Base-by-base conservation (phyloP, 2,797 vertebrate species). In the Pseudochromis fuscus region DNA sequence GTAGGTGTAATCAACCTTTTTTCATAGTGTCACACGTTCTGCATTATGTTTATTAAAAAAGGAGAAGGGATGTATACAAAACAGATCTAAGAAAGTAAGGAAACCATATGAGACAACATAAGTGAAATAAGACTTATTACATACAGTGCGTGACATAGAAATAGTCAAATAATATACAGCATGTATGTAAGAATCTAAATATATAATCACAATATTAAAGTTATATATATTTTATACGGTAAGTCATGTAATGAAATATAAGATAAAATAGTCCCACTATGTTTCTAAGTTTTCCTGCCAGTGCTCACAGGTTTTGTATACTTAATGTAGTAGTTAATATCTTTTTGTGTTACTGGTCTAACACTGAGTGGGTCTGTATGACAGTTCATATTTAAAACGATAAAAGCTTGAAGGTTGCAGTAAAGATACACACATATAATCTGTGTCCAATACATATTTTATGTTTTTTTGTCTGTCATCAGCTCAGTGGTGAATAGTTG, bases 1-100 rank as follows among this genome's bases (percentile, higher is more conserved):
- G 25, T 21, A 10, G n/a, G 25, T 46, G 42, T 72, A 42, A 78
- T 75, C 53, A 76, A 33, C 44, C 56, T 62, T 70, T 79, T 58
- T 52, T 64, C 53, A 58, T 53, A 6, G 42, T 59, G 62, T 75
- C 69, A 33, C 13, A 64, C 46, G 2, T 16, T 28, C 4, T 12
- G n/a, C 12, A 44, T 33, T 57, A 23, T 18, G 13, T 63, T 65
- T 57, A 13, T 65, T 40, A n/a, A 40, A 77, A n/a, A 67, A 42
- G 33, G 27, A 49, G 27, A 59, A 27, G n/a, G n/a, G n/a, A n/a
- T n/a, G n/a, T n/a, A n/a, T n/a, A n/a, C n/a, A n/a, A n/a, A n/a
- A n/a, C n/a, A n/a, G n/a, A n/a, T n/a, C n/a, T n/a, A n/a, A n/a
- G n/a, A n/a, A 7, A 40, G 7, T 4, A 42, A n/a, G 18, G 18